Conservation (phyloP, 1,140 invertebrate genomes). For the Drosophila eugracilis region DNA sequence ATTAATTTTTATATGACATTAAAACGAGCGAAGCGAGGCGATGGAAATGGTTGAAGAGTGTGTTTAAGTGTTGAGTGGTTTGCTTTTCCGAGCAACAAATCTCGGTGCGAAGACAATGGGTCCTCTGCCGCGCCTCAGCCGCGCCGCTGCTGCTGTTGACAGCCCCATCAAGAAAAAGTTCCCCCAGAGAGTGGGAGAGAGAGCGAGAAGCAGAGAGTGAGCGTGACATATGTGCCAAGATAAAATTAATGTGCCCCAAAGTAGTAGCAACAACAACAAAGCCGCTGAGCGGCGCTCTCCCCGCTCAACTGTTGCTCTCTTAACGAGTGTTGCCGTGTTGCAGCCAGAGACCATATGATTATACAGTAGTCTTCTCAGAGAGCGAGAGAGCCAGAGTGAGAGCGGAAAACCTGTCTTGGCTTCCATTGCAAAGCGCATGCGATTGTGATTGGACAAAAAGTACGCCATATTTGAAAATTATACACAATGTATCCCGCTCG, state of each 20-base stretch:
- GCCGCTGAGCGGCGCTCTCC: conserved; percentile 48
- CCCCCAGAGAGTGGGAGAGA: conserved; percentile 20
- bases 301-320: conserved; percentile 72
- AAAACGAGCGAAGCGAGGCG: conserved; percentile 78
- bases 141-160: conserved; percentile 32
- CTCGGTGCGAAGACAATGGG: conserved; percentile 72
- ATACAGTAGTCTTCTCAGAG: background rate
- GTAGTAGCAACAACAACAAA: background rate
- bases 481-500: conserved; percentile 51
- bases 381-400: conserved; percentile 6
- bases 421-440: conserved; percentile 79
- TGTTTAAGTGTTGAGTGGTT: conserved; percentile 75
- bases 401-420: conserved; percentile 56
- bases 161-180: conserved; percentile 40
- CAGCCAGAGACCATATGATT: conserved; percentile 23
- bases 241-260: conserved; percentile 73
- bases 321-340: conserved; percentile 71
- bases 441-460: conserved; percentile 83
- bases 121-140: conserved; percentile 44
- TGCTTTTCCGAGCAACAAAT: conserved; percentile 67
- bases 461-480: conserved; percentile 85
- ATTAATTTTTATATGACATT: conserved; percentile 84
- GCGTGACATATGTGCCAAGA: conserved; percentile 78
- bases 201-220: conserved; percentile 38
- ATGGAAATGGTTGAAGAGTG: conserved; percentile 61